These are phyloP conservation scores for Cephus sareptanus DNA, from an alignment of 2,888 invertebrate species.

Conservation along the genomic window DNA sequence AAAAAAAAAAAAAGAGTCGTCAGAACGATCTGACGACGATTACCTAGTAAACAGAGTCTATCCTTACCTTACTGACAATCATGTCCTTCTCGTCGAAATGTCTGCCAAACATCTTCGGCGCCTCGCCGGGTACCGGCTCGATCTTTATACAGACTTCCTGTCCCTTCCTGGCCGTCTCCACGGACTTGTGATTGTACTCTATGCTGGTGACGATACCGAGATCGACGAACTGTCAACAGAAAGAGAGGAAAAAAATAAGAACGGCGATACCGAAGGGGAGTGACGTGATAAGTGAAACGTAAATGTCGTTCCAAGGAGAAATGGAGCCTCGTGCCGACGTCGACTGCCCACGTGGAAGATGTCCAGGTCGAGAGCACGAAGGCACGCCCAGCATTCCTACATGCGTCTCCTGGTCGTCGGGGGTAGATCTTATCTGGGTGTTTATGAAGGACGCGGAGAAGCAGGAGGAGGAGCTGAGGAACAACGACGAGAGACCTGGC, in stretches of 20 bases:
- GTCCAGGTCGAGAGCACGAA: conserved; percentile 22
- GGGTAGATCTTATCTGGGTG: conserved; percentile 20
- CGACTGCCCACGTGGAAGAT: conserved; percentile 33
- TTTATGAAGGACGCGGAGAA: conserved; percentile 3
- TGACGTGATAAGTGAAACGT: conserved; percentile 12
- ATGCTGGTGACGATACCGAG: conserved; percentile 95
- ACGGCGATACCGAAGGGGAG: conserved; percentile 13
- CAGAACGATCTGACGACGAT: no score
- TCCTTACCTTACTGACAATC: conserved; percentile 90
- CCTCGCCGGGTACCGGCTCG: conserved; percentile 96
- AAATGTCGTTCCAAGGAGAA: conserved; percentile 10
- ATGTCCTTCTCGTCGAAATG: conserved; percentile 98
- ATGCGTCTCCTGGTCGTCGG: background rate
- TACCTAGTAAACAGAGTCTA: no score
- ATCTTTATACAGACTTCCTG: conserved; percentile 97
- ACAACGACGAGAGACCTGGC: no score
- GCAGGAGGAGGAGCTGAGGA: conserved; percentile 15
- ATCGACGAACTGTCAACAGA: conserved; percentile 83
- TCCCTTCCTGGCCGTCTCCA: conserved; percentile 95
- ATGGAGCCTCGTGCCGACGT: conserved; percentile 19
- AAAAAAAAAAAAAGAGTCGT: no score
- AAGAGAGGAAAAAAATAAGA: background rate
- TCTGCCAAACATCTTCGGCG: conserved; percentile 98
- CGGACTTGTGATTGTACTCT: conserved; percentile 94
- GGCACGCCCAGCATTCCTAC: conserved; percentile 35